phyloP scores from a whole-genome alignment of 2,113 vertebrate genomes.

The Hiodon alosoides region DNA sequence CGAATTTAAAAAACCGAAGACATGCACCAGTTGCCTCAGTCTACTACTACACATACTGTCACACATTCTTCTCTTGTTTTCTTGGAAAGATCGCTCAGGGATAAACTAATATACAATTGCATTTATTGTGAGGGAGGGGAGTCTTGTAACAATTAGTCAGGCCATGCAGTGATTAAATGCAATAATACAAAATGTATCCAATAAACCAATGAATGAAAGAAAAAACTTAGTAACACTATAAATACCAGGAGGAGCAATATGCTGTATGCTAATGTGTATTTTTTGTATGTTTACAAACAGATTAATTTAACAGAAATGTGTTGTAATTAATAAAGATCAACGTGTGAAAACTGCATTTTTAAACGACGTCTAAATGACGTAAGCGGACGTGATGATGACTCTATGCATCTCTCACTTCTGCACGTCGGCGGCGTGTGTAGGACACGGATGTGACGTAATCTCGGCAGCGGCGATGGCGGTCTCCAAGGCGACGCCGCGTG shows the following conservation, averaged over 20 bases:
- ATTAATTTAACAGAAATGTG: not conserved
- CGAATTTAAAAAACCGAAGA: too few relatives aligned
- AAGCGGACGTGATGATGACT: conserved; percentile 14
- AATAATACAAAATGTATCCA: too few relatives aligned
- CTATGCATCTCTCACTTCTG: conserved; percentile 6
- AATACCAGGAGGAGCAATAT: not conserved
- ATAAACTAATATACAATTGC: too few relatives aligned
- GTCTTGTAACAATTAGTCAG: too few relatives aligned
- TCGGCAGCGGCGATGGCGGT: conserved; percentile 21
- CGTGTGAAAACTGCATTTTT: not conserved
- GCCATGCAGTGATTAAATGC: too few relatives aligned
- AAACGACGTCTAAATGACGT: conserved; percentile 18
- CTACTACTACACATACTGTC: too few relatives aligned
- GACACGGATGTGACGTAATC: conserved; percentile 25
- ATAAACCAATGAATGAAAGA: too few relatives aligned
- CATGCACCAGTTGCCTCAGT: too few relatives aligned
- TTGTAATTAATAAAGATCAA: not conserved
- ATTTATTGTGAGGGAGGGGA: too few relatives aligned
- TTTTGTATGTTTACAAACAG: conserved; percentile 15
- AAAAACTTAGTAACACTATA: too few relatives aligned
- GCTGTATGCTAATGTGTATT: not conserved
- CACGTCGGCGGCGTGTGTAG: conserved; percentile 23
- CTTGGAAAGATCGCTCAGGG: too few relatives aligned
- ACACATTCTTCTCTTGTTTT: too few relatives aligned
- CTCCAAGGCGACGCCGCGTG: conserved; percentile 29